A percentile compares a stretch with the other conserved stretches of the same genome.
Evolutionary conservation across 2,797 vertebrate species (phyloP).

Genomic region (Chromobotia macracanthus): DNA sequence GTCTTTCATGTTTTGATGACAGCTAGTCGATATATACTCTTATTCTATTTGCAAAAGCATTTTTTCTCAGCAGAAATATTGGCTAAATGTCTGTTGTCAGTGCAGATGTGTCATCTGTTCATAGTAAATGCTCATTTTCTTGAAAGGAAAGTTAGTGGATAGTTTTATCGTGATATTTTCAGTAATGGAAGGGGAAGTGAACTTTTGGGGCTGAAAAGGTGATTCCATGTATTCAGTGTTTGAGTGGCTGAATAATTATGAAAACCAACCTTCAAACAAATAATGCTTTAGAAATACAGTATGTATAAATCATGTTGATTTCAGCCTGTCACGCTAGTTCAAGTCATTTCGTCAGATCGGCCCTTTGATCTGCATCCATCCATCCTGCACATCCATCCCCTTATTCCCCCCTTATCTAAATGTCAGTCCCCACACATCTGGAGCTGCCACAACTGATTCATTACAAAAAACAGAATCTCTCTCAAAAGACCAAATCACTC

Average conservation of each 20-base stretch:
- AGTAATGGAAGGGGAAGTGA: conserved; percentile 18
- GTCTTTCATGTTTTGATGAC: conserved; percentile 40
- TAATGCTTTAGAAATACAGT: background rate
- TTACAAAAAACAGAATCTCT: background rate
- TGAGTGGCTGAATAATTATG: background rate
- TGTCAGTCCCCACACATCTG: background rate
- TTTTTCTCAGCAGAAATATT: conserved; percentile 33
- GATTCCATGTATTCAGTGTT: conserved; percentile 7
- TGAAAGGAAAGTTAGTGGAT: conserved; percentile 23
- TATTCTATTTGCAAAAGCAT: conserved; percentile 44
- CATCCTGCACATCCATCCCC: background rate
- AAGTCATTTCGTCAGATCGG: background rate
- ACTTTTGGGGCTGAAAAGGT: conserved; percentile 34
- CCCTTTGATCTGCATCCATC: background rate
- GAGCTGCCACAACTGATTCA: background rate
- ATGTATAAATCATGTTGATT: background rate
- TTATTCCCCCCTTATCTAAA: background rate
- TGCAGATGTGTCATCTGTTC: conserved; percentile 19
- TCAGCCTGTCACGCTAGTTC: background rate
- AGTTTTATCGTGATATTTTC: conserved; percentile 21
- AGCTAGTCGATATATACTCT: conserved; percentile 46
- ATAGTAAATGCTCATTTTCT: conserved; percentile 30
- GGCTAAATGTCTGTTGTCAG: conserved; percentile 29
- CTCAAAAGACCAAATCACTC: background rate
- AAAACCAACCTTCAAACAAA: background rate